phyloP scores from a whole-genome alignment of 2,797 vertebrate genomes.

The Eupleurogrammus muticus region DNA sequence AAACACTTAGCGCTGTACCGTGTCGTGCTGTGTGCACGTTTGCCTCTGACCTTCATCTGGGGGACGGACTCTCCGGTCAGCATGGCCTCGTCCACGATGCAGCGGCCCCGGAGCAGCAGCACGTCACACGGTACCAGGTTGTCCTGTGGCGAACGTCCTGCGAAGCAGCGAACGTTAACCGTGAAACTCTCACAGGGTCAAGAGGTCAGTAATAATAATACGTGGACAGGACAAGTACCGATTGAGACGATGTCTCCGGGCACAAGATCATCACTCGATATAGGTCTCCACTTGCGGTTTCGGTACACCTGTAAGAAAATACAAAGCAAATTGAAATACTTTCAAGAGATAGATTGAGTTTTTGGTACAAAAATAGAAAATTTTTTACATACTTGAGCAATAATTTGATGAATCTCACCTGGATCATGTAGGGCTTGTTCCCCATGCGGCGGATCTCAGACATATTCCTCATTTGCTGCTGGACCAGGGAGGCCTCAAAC shows the following conservation, averaged over 20 bases:
- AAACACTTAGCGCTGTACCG: neutral
- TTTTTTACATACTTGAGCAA: neutral
- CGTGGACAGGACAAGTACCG: slow-evolving; percentile 78
- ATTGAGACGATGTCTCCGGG: slow-evolving; percentile 95
- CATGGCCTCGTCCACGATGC: slow-evolving; percentile 98
- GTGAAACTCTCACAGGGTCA: slow-evolving; percentile 13
- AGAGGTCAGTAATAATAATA: slow-evolving; percentile 5
- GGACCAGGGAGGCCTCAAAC: slow-evolving; percentile 96
- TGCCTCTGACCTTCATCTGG: slow-evolving; percentile 93
- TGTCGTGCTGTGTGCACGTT: neutral
- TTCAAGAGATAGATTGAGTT: neutral
- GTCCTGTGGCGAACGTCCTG: slow-evolving; percentile 95
- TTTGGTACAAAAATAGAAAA: neutral
- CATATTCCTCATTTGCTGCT: slow-evolving; percentile 98
- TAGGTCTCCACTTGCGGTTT: slow-evolving; percentile 95
- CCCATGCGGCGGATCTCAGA: slow-evolving; percentile 97
- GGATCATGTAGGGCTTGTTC: slow-evolving; percentile 95
- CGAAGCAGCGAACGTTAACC: slow-evolving; percentile 17
- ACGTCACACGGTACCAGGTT: slow-evolving; percentile 96
- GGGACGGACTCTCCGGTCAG: slow-evolving; percentile 97
- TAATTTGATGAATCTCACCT: slow-evolving; percentile 78
- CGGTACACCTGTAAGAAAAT: slow-evolving; percentile 89
- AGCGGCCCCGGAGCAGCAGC: slow-evolving; percentile 93
- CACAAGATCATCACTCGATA: slow-evolving; percentile 95
- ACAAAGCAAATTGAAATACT: neutral